Conservation (phyloP, 2,113 vertebrate genomes). For the Antechinus flavipes region DNA sequence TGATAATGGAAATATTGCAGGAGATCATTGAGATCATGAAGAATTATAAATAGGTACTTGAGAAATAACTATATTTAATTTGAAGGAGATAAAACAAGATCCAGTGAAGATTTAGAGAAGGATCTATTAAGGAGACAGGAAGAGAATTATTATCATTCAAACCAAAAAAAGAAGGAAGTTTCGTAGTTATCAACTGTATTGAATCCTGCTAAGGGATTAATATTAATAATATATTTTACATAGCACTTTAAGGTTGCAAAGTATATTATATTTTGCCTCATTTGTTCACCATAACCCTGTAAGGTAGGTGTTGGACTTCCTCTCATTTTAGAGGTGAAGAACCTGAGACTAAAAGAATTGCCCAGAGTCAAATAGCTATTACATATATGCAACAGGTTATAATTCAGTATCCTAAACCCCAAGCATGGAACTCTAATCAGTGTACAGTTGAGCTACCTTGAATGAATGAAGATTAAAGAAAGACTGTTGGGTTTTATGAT, state of each 20-base stretch:
- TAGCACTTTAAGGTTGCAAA: not conserved
- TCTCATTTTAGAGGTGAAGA: not conserved
- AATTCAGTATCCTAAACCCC: not conserved
- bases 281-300: not conserved
- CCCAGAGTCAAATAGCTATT: not conserved
- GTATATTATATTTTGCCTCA: not conserved
- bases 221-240: not conserved
- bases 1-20: not conserved
- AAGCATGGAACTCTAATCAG: not conserved
- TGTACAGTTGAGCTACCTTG: not conserved
- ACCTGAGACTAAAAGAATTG: not conserved
- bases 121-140: not conserved
- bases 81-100: not conserved
- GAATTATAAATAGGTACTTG: not conserved
- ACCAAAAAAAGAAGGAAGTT: not conserved
- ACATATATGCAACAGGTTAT: not conserved
- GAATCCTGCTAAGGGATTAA: not conserved
- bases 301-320: not conserved
- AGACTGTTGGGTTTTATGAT: not conserved
- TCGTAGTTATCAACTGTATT: not conserved
- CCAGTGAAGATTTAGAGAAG: not conserved
- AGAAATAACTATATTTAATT: not conserved
- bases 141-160: not conserved
- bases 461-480: conserved; percentile 32
- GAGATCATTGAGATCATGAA: too few species aligned